Evolutionary conservation across 2,888 invertebrate genomes (phyloP).

Genomic region (Thera britannica): DNA sequence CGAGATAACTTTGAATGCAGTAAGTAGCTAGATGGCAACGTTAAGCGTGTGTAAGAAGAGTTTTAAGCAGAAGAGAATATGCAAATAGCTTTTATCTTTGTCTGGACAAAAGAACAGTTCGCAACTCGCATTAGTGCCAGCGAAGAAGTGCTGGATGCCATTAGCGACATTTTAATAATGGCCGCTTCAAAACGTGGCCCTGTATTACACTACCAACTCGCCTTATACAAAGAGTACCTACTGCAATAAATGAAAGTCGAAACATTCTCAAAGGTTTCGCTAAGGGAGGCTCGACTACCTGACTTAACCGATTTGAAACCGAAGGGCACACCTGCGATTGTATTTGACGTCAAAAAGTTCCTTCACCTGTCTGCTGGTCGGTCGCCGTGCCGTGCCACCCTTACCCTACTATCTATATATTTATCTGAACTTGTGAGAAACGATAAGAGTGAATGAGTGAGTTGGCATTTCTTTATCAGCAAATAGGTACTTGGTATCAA

Average conservation of each 20-base stretch:
- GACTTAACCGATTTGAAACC: conserved; percentile 54
- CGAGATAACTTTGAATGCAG: conserved; percentile 22
- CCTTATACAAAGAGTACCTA: conserved; percentile 40
- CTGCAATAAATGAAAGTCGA: conserved; percentile 47
- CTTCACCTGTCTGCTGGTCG: conserved; percentile 64
- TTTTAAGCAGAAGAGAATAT: conserved; percentile 55
- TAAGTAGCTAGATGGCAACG: conserved; percentile 30
- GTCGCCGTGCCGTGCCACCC: conserved; percentile 51
- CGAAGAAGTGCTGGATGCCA: conserved; percentile 56
- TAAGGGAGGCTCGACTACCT: conserved; percentile 48
- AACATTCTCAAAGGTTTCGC: conserved; percentile 43
- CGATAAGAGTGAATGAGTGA: conserved; percentile 46
- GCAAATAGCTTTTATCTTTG: conserved; percentile 61
- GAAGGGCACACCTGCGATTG: conserved; percentile 65
- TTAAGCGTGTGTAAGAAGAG: conserved; percentile 50
- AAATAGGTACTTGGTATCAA: conserved; percentile 47
- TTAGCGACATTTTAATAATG: conserved; percentile 61
- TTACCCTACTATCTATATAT: conserved; percentile 41
- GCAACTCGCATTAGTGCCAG: conserved; percentile 64
- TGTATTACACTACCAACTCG: conserved; percentile 11
- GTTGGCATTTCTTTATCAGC: conserved; percentile 43
- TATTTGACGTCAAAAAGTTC: conserved; percentile 62
- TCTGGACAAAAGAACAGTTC: conserved; percentile 63
- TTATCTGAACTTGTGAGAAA: conserved; percentile 42
- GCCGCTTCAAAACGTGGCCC: conserved; percentile 46